Percentiles rank a stretch among this genome's conserved stretches.
Conservation (phyloP, 2,888 invertebrate genomes). For the Tricholauxania praeusta region DNA sequence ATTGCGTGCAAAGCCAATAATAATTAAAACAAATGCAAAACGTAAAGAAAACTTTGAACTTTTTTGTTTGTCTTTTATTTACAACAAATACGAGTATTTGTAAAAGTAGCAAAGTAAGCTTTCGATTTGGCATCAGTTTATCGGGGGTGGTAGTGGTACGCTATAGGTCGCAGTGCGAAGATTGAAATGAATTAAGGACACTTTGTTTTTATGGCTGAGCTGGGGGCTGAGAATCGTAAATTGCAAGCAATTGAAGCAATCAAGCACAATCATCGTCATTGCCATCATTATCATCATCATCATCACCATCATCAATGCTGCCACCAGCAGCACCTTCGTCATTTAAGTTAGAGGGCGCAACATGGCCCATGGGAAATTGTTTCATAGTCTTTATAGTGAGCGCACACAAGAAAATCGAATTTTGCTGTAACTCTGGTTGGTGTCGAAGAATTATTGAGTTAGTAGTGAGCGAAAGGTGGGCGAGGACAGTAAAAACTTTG, state of each 20-base stretch:
- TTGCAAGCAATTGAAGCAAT: slow-evolving; percentile 59
- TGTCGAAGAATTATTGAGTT: background rate
- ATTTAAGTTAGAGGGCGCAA: too few species aligned
- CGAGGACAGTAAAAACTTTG: background rate
- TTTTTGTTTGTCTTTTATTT: slow-evolving; percentile 25
- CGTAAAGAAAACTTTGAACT: slow-evolving; percentile 29
- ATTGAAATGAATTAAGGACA: slow-evolving; percentile 42
- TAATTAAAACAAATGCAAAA: slow-evolving; percentile 44
- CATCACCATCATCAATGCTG: background rate
- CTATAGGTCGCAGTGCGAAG: slow-evolving; percentile 20
- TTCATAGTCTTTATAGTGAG: background rate
- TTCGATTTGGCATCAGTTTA: background rate
- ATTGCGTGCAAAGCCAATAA: slow-evolving; percentile 41
- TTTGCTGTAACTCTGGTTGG: background rate
- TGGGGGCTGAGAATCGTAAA: slow-evolving; percentile 38
- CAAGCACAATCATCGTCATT: slow-evolving; percentile 46
- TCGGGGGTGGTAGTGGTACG: background rate
- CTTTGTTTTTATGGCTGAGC: slow-evolving; percentile 28
- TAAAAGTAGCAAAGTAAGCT: background rate
- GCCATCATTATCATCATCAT: slow-evolving; percentile 1
- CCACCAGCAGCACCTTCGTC: background rate
- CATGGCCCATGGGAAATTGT: background rate
- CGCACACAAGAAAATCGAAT: slow-evolving; percentile 10
- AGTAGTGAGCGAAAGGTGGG: background rate
- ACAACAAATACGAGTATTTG: background rate